These are phyloP conservation scores for Caretta caretta DNA, from an alignment of 2,113 vertebrate species.

Conservation along the genomic window DNA sequence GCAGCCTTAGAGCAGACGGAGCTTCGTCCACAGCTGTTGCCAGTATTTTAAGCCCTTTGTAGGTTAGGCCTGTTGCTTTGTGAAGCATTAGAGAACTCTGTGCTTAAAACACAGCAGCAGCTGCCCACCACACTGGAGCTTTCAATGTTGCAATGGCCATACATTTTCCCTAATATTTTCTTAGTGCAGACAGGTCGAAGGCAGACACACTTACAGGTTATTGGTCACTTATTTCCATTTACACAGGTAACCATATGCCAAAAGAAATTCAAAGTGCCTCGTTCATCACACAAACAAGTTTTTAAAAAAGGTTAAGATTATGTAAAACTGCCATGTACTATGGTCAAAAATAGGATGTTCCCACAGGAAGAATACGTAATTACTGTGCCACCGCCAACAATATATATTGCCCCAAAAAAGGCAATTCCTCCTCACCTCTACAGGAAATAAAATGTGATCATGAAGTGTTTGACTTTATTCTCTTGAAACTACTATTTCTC, in stretches of 20 bases:
- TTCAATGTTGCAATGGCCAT: not conserved
- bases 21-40: not conserved
- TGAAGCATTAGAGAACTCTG: not conserved
- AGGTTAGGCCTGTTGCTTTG: not conserved
- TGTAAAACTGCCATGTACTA: not conserved
- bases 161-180: not conserved
- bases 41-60: not conserved
- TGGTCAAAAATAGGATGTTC: not conserved
- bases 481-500: not conserved
- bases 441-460: not conserved
- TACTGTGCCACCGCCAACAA: not conserved
- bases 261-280: not conserved
- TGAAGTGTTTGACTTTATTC: not conserved
- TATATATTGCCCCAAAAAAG: not conserved
- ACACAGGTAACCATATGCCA: not conserved
- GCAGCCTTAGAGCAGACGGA: conserved; percentile 26
- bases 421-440: not conserved
- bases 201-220: not conserved
- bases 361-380: no score
- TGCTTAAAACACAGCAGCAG: not conserved
- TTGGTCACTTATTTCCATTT: not conserved
- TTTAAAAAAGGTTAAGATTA: not conserved
- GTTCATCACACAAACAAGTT: not conserved
- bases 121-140: not conserved
- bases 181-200: not conserved